These are phyloP conservation scores for Lepidurus arcticus DNA, from an alignment of 1,140 invertebrate species.

Conservation along the genomic window DNA sequence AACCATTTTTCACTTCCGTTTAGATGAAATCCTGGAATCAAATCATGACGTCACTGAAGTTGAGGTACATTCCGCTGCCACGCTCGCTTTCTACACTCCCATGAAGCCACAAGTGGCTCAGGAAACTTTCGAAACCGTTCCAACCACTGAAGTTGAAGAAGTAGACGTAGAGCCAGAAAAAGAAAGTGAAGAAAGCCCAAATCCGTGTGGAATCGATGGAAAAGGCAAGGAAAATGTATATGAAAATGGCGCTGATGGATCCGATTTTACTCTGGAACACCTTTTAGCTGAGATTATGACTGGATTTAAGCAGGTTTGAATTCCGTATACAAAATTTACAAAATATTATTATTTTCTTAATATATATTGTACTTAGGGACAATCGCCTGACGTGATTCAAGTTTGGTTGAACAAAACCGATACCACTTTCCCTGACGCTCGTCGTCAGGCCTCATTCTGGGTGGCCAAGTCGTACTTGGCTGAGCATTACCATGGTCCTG, in stretches of 20 bases:
- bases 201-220: background rate
- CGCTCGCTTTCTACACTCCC: background rate
- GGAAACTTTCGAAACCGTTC: background rate
- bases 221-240: background rate
- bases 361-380: background rate
- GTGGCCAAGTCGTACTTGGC: slow-evolving; percentile 13
- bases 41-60: background rate
- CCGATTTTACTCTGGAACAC: background rate
- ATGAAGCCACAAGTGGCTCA: background rate
- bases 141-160: background rate
- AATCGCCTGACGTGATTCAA: background rate
- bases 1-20: background rate
- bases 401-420: slow-evolving; percentile 22
- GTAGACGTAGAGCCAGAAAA: background rate
- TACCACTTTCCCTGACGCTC: background rate
- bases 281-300: slow-evolving; percentile 17
- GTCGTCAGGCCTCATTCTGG: background rate
- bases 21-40: background rate
- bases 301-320: slow-evolving; percentile 4
- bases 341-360: background rate
- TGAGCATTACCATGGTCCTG: background rate
- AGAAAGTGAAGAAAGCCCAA: background rate
- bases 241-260: too few relatives aligned
- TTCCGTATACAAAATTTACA: background rate
- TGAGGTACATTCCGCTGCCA: background rate